These are phyloP conservation scores for Neostethus bicornis DNA, from an alignment of 2,797 vertebrate species.

Conservation along the genomic window DNA sequence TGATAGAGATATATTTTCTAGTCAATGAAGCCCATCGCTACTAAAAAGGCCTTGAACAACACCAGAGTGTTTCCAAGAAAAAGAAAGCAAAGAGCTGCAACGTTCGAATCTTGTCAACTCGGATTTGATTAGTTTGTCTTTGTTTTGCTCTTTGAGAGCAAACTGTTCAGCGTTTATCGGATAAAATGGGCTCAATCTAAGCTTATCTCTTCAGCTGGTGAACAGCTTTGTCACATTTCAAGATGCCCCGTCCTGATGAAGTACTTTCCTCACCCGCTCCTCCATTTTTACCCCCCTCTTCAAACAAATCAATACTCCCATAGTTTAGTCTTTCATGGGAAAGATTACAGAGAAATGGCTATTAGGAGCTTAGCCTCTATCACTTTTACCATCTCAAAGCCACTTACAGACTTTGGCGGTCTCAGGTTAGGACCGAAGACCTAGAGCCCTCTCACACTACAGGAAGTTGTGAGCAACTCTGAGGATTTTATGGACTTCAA, in stretches of 20 bases:
- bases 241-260: slow-evolving; percentile 84
- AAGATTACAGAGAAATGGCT: slow-evolving; percentile 89
- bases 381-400: slow-evolving; percentile 84
- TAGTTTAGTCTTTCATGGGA: slow-evolving; percentile 87
- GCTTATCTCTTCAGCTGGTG: slow-evolving; percentile 79
- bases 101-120: slow-evolving; percentile 68
- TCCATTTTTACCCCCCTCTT: slow-evolving; percentile 61
- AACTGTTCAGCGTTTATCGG: slow-evolving; percentile 71
- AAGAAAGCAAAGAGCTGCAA: slow-evolving; percentile 37
- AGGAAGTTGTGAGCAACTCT: slow-evolving; percentile 60
- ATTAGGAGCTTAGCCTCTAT: slow-evolving; percentile 87
- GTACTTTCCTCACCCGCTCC: slow-evolving; percentile 76
- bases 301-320: slow-evolving; percentile 85
- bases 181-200: slow-evolving; percentile 78
- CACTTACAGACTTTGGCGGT: slow-evolving; percentile 82
- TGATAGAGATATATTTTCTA: too few species aligned
- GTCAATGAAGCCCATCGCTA: too few species aligned
- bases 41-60: too few species aligned
- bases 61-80: too few species aligned
- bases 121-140: slow-evolving; percentile 76
- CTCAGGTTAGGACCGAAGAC: slow-evolving; percentile 76
- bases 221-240: slow-evolving; percentile 84
- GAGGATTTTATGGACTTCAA: slow-evolving; percentile 57
- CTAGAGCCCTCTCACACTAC: slow-evolving; percentile 66
- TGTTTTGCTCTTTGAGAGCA: slow-evolving; percentile 70